phyloP scores from a whole-genome alignment of 2,888 invertebrate species.

The Limnephilus marmoratus region DNA sequence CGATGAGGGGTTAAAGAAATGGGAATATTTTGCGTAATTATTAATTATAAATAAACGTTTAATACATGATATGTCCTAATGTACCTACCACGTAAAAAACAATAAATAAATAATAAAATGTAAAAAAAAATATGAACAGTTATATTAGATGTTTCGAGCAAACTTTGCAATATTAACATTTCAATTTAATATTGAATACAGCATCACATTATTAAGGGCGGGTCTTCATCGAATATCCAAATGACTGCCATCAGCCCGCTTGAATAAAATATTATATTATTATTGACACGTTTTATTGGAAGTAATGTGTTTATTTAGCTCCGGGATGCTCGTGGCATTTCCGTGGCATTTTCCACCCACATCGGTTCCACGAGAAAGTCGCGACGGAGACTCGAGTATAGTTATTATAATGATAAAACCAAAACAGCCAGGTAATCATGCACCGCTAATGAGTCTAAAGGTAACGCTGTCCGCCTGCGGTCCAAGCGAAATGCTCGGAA shows the following conservation, averaged over 20 bases:
- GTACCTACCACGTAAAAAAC: too few relatives aligned
- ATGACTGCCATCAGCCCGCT: not conserved
- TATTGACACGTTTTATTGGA: not conserved
- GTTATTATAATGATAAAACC: conserved; percentile 23
- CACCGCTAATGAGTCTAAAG: not conserved
- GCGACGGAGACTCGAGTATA: not conserved
- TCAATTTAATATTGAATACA: not conserved
- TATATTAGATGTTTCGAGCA: not conserved
- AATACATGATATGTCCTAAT: too few relatives aligned
- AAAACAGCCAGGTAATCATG: conserved; percentile 12
- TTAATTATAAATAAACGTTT: too few relatives aligned
- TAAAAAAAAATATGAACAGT: not conserved
- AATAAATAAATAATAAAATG: too few relatives aligned
- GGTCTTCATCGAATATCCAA: not conserved
- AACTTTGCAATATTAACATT: not conserved
- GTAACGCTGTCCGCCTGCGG: not conserved
- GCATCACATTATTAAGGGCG: not conserved
- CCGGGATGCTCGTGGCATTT: not conserved
- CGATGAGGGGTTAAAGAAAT: too few relatives aligned
- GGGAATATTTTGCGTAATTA: too few relatives aligned
- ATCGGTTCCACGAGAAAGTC: not conserved
- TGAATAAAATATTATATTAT: not conserved
- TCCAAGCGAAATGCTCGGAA: not conserved
- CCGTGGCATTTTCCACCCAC: conserved; percentile 24
- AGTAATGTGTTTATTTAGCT: conserved; percentile 16